Evolutionary conservation across 2,888 invertebrate genomes (phyloP).

Genomic region (Scrobipalpa costella): DNA sequence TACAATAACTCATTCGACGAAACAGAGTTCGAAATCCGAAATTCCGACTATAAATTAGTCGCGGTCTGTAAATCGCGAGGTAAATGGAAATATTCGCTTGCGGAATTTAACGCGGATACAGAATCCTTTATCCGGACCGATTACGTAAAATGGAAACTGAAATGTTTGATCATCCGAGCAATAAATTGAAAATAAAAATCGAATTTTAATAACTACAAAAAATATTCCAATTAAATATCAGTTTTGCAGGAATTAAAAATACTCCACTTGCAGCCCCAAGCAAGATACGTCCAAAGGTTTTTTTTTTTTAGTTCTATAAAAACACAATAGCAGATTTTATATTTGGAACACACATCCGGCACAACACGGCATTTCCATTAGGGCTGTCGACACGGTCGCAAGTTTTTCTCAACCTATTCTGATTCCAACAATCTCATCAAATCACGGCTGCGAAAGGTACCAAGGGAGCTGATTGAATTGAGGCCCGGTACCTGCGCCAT

Average conservation of each 20-base stretch:
- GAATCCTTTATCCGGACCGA: background rate
- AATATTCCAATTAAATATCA: too few species aligned
- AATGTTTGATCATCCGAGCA: background rate
- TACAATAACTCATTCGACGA: slow-evolving; percentile 62
- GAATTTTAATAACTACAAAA: background rate
- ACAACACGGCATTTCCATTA: slow-evolving; percentile 66
- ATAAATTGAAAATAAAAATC: slow-evolving; percentile 29
- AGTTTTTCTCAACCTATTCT: slow-evolving; percentile 68
- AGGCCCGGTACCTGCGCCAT: slow-evolving; percentile 70
- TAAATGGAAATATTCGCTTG: slow-evolving; percentile 25
- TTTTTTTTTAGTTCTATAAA: too few species aligned
- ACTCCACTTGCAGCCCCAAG: too few species aligned
- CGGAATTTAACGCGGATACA: slow-evolving; percentile 19
- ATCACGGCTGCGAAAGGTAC: slow-evolving; percentile 65
- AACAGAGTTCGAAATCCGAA: slow-evolving; percentile 34
- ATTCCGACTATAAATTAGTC: slow-evolving; percentile 35
- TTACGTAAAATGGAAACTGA: slow-evolving; percentile 9
- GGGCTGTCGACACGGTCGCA: slow-evolving; percentile 47
- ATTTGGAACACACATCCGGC: slow-evolving; percentile 33
- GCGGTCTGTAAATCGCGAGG: slow-evolving; percentile 35
- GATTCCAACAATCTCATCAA: slow-evolving; percentile 79
- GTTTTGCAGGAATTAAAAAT: too few species aligned
- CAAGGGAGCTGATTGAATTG: slow-evolving; percentile 79
- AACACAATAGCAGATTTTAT: background rate
- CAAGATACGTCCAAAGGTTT: too few species aligned